Base-by-base conservation (phyloP, 1,140 invertebrate genomes). In the Drosophila bocqueti region DNA sequence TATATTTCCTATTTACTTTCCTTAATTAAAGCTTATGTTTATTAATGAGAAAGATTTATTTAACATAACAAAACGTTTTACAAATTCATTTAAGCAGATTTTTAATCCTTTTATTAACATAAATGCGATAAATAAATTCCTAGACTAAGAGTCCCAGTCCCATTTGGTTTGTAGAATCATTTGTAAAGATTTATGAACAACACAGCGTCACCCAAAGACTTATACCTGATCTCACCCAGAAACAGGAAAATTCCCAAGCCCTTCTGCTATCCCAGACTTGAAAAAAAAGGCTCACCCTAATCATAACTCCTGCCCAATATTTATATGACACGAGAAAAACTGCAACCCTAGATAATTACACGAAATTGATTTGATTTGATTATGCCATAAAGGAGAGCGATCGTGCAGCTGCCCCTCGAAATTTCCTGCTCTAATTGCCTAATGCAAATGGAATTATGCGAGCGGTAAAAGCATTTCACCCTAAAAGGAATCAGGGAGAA, bases 291-390 rank as follows among this genome's bases (percentile, higher is more conserved):
- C 36, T 43, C 54, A 72, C 69, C 69, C 54, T 61, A 60, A 50
- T 73, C 69, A 73, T 73, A 73, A 72, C 71, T 73, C 45, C 69
- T 36, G 67, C 54, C 69, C 67, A 50, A 73, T 73, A 72, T 60
- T 73, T 73, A 73, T 73, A 73, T 60, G 67, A 72, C 67, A 66
- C 42, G 49, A 26, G 47, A 29, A 49, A 57, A 60, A 62, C 73
- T 64, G 45, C 72, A 63, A 79, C 67, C 67, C 69, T 43, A 63
- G 38, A 83, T 86, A 83, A 86, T 81, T 86, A 71, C 47, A 76
- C 10, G 43, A 82, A 80, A 83, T 83, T 68, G 71, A 86, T 87
- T 87, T 68, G 63, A 79, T 79, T 85, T 74, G 77, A 83, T 80
- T 59, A 69, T 75, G 55, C 52, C 75, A 76, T 79, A 67, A 60